phyloP scores from a whole-genome alignment of 2,113 vertebrate genomes.

The Triplophysa rosa region DNA sequence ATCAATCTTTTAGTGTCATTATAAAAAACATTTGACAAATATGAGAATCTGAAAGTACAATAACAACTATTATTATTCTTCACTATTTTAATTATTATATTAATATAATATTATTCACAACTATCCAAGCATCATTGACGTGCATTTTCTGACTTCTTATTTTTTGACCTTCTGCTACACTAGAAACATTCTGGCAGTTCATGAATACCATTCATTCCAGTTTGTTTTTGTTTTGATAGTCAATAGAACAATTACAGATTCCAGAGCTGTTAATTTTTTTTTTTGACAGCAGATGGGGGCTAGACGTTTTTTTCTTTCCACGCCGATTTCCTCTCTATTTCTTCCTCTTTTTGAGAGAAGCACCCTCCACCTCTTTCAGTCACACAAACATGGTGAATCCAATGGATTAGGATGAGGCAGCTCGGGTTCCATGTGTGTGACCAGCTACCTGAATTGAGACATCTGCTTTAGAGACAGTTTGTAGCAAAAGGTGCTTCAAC shows the following conservation, averaged over 20 bases:
- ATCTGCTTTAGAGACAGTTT: slow-evolving; percentile 37
- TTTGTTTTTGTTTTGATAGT: slow-evolving; percentile 50
- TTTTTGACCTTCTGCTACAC: slow-evolving; percentile 3
- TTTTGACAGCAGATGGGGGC: slow-evolving; percentile 27
- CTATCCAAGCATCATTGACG: background rate
- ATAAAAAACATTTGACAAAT: no score
- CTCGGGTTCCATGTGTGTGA: slow-evolving; percentile 46
- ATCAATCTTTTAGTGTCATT: no score
- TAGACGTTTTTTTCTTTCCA: slow-evolving; percentile 9
- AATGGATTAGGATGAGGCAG: slow-evolving; percentile 49
- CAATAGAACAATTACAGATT: slow-evolving; percentile 46
- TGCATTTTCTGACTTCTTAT: background rate
- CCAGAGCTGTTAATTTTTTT: slow-evolving; percentile 21
- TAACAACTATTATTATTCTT: background rate
- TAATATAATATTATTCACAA: background rate
- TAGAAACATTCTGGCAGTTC: slow-evolving; percentile 34
- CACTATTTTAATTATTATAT: background rate
- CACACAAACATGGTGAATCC: slow-evolving; percentile 38
- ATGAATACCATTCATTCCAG: slow-evolving; percentile 32
- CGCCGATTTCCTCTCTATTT: background rate
- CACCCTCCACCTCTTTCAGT: slow-evolving; percentile 41
- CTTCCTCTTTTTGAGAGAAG: slow-evolving; percentile 14
- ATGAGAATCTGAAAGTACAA: background rate
- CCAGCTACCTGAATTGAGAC: slow-evolving; percentile 57
- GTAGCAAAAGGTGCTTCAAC: slow-evolving; percentile 16